A percentile compares a stretch with the other conserved stretches of the same genome.
Conservation (phyloP, 1,140 invertebrate species). For the Holotrichia oblita region DNA sequence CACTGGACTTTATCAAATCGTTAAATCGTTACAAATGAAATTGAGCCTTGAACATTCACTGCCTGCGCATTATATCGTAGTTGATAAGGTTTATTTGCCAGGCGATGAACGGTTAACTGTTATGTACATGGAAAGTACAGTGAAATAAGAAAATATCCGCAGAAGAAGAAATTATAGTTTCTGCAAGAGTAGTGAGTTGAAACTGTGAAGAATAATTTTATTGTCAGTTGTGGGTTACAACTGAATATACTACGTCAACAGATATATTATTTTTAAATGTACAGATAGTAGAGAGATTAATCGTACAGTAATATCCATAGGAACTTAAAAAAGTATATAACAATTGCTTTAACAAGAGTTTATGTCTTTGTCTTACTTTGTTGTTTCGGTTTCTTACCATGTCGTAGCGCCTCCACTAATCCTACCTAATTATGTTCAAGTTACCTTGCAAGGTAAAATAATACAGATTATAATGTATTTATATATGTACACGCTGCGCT, state of each 20-base stretch:
- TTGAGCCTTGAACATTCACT: constrained; percentile 19
- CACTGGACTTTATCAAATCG: constrained; percentile 10
- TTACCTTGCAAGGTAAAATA: constrained; percentile 36
- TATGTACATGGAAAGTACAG: not conserved
- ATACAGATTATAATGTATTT: constrained; percentile 15
- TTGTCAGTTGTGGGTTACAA: too few species aligned
- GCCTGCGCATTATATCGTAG: not conserved
- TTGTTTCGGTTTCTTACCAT: not conserved
- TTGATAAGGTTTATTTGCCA: constrained; percentile 12
- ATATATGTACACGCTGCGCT: not conserved
- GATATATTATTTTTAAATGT: not conserved
- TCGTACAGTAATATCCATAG: not conserved
- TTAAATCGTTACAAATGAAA: constrained; percentile 17
- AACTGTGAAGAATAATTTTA: too few species aligned
- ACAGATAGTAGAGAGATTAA: not conserved
- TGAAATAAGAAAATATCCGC: not conserved
- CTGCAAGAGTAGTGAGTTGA: too few species aligned
- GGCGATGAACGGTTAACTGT: constrained; percentile 19
- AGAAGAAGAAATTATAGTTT: not conserved
- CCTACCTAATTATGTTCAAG: not conserved
- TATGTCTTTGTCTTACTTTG: not conserved
- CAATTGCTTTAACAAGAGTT: not conserved
- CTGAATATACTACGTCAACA: too few species aligned
- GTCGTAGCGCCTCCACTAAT: not conserved
- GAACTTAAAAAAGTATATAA: not conserved